Conservation (phyloP, 2,888 invertebrate species). For the Pseudococcus longispinus region DNA sequence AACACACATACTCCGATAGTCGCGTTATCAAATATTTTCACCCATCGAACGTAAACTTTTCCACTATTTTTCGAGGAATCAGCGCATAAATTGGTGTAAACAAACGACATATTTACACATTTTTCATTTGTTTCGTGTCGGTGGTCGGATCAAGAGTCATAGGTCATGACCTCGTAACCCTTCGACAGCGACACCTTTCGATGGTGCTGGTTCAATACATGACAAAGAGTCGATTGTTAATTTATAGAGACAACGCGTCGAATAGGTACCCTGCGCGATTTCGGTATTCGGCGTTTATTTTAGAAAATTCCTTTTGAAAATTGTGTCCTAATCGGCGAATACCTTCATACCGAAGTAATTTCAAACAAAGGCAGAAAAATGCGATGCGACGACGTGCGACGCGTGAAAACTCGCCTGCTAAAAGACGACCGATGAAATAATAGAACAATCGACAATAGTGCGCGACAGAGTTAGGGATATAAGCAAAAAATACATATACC, state of each 20-base stretch:
- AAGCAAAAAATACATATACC: not conserved
- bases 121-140: not conserved
- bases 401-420: not conserved
- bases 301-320: constrained; percentile 10
- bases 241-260: not conserved
- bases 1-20: not conserved
- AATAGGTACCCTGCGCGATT: no score
- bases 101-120: not conserved
- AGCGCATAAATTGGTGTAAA: not conserved
- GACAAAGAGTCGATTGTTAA: not conserved
- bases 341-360: not conserved
- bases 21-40: not conserved
- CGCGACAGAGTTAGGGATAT: not conserved
- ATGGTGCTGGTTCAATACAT: not conserved
- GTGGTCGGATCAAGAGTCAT: not conserved
- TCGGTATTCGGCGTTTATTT: not conserved
- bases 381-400: not conserved
- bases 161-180: not conserved
- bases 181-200: not conserved
- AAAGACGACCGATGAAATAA: constrained; percentile 11
- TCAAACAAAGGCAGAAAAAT: constrained; percentile 1
- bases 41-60: no score
- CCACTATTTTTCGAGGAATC: no score
- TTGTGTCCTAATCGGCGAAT: not conserved
- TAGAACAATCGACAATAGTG: not conserved